Evolutionary conservation across 1,140 invertebrate genomes (phyloP), one percentile per base, ranked within the genome.

Genomic region (Zaprionus tsacasi): DNA sequence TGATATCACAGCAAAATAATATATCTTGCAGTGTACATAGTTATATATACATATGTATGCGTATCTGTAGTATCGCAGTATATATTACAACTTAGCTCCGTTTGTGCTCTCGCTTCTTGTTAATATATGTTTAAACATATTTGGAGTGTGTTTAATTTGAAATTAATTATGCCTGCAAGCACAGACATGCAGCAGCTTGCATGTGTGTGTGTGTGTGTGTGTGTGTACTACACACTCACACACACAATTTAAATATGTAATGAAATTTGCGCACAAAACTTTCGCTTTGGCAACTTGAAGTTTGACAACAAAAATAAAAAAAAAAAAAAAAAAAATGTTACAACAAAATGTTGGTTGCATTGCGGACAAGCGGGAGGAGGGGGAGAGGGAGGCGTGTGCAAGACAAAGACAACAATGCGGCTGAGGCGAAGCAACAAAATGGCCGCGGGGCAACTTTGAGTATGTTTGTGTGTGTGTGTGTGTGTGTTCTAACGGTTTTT

Each of bases 231-330:
- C n/a, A n/a, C 25, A 27, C 25, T 27, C 25, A 4, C 30, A 17
- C 40, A 36, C 12, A 43, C 30, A 80, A 69, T 82, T 75, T 76
- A 78, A 75, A 88, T 80, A 63, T 69, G 33, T 69, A 87, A 87
- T 87, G 73, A 72, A 87, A 87, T 88, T 82, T 87, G 38, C 57
- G 77, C 76, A 82, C 59, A 78, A 80, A 87, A 87, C 83, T 83
- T 87, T 87, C 15, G 48, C 73, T 75, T 88, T 83, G 64, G n/a
- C 25, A 71, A 72, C 72, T 50, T 66, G 35, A 72, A 72, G 67
- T 70, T 63, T 57, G 35, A 40, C 40, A 59, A 58, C 55, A 56
- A 40, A 27, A 17, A 30, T 1, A 12, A 45, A 64, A 63, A 1
- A 40, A 40, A 25, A 59, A 52, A 45, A 48, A 40, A 15, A 50